Conservation (phyloP, 2,113 vertebrate genomes). For the Carassius auratus region DNA sequence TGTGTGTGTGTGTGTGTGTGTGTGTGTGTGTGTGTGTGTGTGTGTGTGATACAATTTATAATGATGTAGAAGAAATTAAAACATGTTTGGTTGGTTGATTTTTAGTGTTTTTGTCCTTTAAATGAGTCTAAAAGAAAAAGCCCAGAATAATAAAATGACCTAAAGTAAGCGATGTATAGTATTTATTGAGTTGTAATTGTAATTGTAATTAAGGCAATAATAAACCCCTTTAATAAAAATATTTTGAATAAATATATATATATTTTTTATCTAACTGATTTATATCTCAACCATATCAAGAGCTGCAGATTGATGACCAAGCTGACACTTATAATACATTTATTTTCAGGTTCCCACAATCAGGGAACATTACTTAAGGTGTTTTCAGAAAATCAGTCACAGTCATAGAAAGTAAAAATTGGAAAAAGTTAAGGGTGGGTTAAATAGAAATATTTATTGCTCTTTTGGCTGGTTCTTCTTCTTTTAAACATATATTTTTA, state of each 20-base stretch:
- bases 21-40: too few relatives aligned
- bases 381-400: too few relatives aligned
- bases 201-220: background rate
- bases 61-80: background rate
- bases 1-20: too few relatives aligned
- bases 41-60: too few relatives aligned
- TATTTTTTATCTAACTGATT: background rate
- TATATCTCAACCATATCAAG: background rate
- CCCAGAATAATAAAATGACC: constrained; percentile 5
- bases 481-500: too few relatives aligned
- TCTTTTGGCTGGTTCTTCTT: too few relatives aligned
- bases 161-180: background rate
- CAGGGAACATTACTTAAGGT: background rate
- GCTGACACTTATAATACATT: background rate
- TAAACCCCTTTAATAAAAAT: constrained; percentile 4
- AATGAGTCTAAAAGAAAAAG: background rate
- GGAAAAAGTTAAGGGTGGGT: background rate
- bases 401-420: background rate
- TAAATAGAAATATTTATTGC: too few relatives aligned
- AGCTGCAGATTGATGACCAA: background rate
- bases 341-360: background rate
- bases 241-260: too few relatives aligned
- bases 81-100: background rate
- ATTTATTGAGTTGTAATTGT: constrained; percentile 1
- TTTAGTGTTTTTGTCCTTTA: background rate